Evolutionary conservation across 2,797 vertebrate species (phyloP), one percentile per base, ranked within the genome.

Genomic region (Chrosomus eos): DNA sequence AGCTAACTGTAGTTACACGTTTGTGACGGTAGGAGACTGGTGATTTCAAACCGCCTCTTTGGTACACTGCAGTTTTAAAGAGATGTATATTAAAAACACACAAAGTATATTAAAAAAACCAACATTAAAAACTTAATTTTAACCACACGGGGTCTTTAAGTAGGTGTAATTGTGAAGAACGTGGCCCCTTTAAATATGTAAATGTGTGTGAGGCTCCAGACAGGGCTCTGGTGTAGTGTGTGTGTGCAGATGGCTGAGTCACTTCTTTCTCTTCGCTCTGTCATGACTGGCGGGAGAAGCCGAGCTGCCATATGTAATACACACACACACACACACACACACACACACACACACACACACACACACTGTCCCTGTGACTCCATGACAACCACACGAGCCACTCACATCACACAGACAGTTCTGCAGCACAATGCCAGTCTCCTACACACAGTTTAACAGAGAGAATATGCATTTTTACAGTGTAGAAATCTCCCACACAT

Each of bases 201-300:
- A 31, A 21, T 83, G 68, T 70, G 38, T 84, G 83, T 79, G 38
- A 5, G 13, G 2, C 21, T 74, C 21, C 55, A 66, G 36, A 19
- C 45, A 23, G 66, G 33, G 64, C 36, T 33, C 0, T 28, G 64
- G 31, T 76, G 21, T 38, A 38, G 66, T 45, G 45, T 48, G 40
- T 43, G 45, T 48, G 45, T 48, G 67, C 84, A 81, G 84, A 81
- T 85, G 84, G 78, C 79, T 26, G 21, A 80, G 84, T 66, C 84
- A 85, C 58, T 55, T 43, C 60, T 75, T 68, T 45, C 43, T 53
- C 76, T 72, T 64, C 23, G 40, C 53, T 38, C 38, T 80, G 84
- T 85, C 26, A 74, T 55, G 72, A 73, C 60, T 13, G 45, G 58
- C 70, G 51, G 72, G 45, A 31, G 40, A 40, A 62, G 13, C 43